Base-by-base conservation (phyloP, 2,113 vertebrate genomes). In the Pelecanoides urinatrix region DNA sequence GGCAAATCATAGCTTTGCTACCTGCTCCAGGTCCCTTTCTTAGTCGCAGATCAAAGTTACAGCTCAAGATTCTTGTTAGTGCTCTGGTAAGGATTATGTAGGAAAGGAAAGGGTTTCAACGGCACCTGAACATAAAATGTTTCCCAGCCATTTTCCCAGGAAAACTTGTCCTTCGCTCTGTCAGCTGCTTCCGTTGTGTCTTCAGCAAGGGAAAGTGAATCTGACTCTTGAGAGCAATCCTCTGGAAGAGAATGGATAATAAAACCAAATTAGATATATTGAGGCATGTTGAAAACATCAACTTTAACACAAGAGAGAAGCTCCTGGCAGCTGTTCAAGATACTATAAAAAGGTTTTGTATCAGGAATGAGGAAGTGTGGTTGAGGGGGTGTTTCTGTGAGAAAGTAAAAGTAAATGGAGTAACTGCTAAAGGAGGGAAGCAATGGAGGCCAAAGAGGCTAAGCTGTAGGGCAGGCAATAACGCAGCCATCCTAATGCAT, bases 121-220 rank as follows among this genome's bases (percentile, higher is more conserved):
- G 81, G 86, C 44, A 97, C 95, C 95, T 95, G 72, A 96, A 97
- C 80, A 62, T 86, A 26, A 96, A 92, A 26, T 38, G 26, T 36
- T 92, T 83, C 6, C 77, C 81, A 40, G 16, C 19, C 17, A 21
- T 40, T 40, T 63, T 84, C 50, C 85, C 9, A 50, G 62, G 23
- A 67, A 97, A 96, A 21, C 52, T 1, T 58, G 74, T n/a, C 82
- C 63, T 96, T 59, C 82, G 42, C 29, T 36, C 61, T 71, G 47
- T 32, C 49, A 59, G 26, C 42, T 73, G 72, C 55, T 84, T 91
- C 86, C 29, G 5, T 50, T 86, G 81, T 75, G 78, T 32, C 88
- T 90, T 84, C 45, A 30, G 6, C 13, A 14, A 45, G 13, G 94
- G 59, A 21, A 75, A 65, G 30, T 5, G 4, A 22, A 55, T 7